Percentiles rank a stretch among this genome's conserved stretches.
phyloP scores from a whole-genome alignment of 2,113 vertebrate genomes.

The Rhinopithecus roxellana region DNA sequence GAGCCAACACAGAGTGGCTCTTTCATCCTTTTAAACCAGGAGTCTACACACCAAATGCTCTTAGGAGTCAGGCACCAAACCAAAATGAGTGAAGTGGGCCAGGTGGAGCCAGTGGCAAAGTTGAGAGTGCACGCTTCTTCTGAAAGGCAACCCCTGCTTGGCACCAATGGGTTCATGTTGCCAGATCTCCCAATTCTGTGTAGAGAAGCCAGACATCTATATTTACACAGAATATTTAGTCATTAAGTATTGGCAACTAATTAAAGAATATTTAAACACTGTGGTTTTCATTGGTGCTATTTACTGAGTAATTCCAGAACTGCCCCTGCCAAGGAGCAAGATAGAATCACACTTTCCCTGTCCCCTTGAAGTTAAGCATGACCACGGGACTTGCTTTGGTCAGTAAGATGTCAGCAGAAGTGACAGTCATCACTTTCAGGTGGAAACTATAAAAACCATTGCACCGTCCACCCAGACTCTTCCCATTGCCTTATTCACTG shows the following conservation, averaged over 20 bases:
- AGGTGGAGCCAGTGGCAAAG: neutral
- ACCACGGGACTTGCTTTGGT: neutral
- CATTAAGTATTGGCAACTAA: neutral
- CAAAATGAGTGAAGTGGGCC: neutral
- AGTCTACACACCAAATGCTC: neutral
- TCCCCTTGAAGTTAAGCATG: neutral
- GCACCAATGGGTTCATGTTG: accelerated
- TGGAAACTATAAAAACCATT: neutral
- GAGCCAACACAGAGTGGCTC: neutral
- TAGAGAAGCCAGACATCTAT: neutral
- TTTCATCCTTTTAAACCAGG: neutral
- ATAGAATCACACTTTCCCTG: neutral
- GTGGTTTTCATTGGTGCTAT: neutral
- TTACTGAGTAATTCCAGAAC: neutral
- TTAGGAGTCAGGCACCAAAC: neutral
- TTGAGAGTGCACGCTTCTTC: neutral
- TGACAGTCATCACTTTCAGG: neutral
- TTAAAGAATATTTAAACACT: neutral
- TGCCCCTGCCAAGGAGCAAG: neutral
- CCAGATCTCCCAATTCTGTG: neutral
- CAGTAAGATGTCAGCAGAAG: neutral
- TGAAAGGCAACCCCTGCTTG: neutral
- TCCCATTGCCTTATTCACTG: neutral
- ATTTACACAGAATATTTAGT: neutral
- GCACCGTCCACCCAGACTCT: neutral